Percentiles rank a stretch among this genome's conserved stretches.
phyloP scores from a whole-genome alignment of 2,888 invertebrate species.

The Aproaerema taeniolella region DNA sequence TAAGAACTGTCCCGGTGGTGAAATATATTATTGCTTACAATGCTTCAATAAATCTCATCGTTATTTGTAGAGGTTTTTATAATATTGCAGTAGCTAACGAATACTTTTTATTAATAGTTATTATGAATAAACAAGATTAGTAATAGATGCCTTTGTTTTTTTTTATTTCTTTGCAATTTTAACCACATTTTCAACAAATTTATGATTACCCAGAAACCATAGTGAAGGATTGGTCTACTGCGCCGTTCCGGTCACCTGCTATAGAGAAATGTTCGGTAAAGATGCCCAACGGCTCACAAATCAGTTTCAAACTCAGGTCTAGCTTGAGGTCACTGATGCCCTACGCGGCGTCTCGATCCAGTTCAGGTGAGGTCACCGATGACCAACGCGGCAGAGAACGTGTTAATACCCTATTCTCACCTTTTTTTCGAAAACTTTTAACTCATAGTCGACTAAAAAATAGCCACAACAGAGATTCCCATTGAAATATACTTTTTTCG shows the following conservation, averaged over 20 bases:
- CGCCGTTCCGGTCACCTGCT: slow-evolving; percentile 15
- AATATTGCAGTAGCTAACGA: background rate
- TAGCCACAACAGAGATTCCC: too few relatives aligned
- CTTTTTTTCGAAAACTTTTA: too few relatives aligned
- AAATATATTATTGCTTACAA: slow-evolving; percentile 10
- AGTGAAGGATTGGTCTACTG: slow-evolving; percentile 13
- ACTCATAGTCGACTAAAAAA: too few relatives aligned
- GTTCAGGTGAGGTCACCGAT: slow-evolving; percentile 17
- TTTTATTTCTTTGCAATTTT: background rate
- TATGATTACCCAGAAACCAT: slow-evolving; percentile 7
- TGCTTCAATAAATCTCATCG: slow-evolving; percentile 16
- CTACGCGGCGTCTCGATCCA: slow-evolving; percentile 16
- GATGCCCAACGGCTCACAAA: slow-evolving; percentile 19
- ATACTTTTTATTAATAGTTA: background rate
- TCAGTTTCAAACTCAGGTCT: slow-evolving; percentile 17
- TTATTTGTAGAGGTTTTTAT: slow-evolving; percentile 12
- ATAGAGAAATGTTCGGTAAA: slow-evolving; percentile 19
- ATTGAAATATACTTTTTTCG: too few relatives aligned
- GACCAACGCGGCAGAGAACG: slow-evolving; percentile 18
- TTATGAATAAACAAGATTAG: background rate
- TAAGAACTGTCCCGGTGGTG: slow-evolving; percentile 11
- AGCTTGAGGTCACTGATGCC: slow-evolving; percentile 19
- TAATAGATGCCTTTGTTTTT: background rate
- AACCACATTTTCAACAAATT: background rate
- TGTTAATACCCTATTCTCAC: slow-evolving; percentile 10